Evolutionary conservation across 2,888 invertebrate species (phyloP).

Genomic region (Steinernema carpocapsae): DNA sequence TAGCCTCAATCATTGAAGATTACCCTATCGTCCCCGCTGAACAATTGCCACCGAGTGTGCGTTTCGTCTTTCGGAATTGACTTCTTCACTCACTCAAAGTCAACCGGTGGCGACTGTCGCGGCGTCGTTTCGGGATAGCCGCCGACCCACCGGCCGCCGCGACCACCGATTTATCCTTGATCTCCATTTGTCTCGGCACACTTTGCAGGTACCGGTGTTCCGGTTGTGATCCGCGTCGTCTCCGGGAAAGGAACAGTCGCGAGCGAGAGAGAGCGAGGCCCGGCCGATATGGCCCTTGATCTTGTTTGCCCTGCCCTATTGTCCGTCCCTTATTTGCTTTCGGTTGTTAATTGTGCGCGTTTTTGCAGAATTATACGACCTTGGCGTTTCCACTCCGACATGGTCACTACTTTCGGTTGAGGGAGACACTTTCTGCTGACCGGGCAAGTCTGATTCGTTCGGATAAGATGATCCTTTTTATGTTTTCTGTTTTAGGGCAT

Average conservation of each 20-base stretch:
- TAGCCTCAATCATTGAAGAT: constrained; percentile 27
- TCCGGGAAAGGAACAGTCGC: neutral
- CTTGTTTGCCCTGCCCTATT: constrained; percentile 29
- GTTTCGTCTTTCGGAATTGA: constrained; percentile 29
- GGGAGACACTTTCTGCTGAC: no score
- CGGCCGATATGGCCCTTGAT: constrained; percentile 34
- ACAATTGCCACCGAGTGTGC: constrained; percentile 34
- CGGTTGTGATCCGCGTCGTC: constrained; percentile 1
- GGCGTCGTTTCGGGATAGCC: constrained; percentile 24
- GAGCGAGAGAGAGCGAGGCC: neutral
- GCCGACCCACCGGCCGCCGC: neutral
- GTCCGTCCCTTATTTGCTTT: constrained; percentile 27
- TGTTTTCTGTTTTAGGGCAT: no score
- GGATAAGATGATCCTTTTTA: no score
- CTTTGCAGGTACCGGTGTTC: neutral
- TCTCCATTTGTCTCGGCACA: constrained; percentile 18
- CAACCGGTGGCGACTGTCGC: constrained; percentile 14
- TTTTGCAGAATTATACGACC: constrained; percentile 31
- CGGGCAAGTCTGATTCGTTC: no score
- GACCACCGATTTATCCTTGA: constrained; percentile 15
- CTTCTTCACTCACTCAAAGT: neutral
- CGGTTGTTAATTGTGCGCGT: constrained; percentile 32
- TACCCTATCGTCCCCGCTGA: constrained; percentile 28
- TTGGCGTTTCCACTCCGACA: constrained; percentile 27
- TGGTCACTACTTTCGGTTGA: constrained; percentile 20